A percentile compares a stretch with the other conserved stretches of the same genome.
Evolutionary conservation across 2,113 vertebrate genomes (phyloP).

Genomic region (Notarius lentiginosus): DNA sequence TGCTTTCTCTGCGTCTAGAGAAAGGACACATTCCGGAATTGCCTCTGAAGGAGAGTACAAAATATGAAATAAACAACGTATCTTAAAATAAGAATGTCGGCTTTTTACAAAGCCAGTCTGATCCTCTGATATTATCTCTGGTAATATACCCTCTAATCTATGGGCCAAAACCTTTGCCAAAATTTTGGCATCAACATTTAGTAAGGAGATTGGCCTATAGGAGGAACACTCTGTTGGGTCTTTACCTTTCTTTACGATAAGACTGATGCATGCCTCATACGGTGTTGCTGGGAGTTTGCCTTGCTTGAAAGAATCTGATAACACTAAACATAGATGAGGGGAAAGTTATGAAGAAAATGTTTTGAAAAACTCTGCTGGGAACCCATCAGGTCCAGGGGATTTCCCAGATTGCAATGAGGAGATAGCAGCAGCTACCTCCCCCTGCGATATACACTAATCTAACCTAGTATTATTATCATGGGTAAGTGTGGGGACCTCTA

Average conservation of each 20-base stretch:
- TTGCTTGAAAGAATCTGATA: not conserved
- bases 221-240: not conserved
- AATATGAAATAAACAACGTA: too few relatives aligned
- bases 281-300: not conserved
- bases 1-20: not conserved
- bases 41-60: too few relatives aligned
- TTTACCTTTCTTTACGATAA: not conserved
- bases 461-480: not conserved
- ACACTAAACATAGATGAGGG: not conserved
- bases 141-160: too few relatives aligned
- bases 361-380: not conserved
- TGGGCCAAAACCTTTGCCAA: too few relatives aligned
- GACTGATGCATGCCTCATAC: not conserved
- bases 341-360: not conserved
- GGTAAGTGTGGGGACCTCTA: not conserved
- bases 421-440: not conserved
- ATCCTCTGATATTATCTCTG: too few relatives aligned
- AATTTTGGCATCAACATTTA: too few relatives aligned
- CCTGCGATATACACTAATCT: not conserved
- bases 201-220: not conserved
- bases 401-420: not conserved
- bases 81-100: too few relatives aligned
- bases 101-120: too few relatives aligned
- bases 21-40: not conserved
- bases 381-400: not conserved